Percentiles rank a stretch among this genome's conserved stretches.
phyloP scores from a whole-genome alignment of 2,797 vertebrate genomes.

The Epinephelus coioides region DNA sequence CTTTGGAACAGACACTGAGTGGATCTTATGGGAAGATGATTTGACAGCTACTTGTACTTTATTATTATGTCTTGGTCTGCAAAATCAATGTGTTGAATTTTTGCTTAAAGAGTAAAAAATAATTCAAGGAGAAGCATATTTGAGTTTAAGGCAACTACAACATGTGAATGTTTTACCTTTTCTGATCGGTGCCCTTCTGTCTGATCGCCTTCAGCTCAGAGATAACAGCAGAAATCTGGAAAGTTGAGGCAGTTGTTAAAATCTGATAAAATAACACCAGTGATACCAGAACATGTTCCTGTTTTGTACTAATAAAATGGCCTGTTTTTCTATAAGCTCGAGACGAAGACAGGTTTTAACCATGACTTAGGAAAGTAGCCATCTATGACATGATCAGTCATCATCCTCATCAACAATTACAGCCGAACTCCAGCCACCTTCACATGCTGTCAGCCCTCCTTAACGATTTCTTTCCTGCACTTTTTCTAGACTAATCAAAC shows the following conservation, averaged over 20 bases:
- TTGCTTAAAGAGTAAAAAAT: neutral
- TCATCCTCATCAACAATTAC: no score
- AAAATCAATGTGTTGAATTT: neutral
- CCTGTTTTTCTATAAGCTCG: no score
- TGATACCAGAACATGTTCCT: neutral
- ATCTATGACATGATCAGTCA: no score
- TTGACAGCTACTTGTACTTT: neutral
- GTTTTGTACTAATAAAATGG: no score
- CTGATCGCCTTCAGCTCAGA: constrained; percentile 88
- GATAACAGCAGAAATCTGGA: constrained; percentile 90
- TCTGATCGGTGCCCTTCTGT: constrained; percentile 83
- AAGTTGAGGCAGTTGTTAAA: neutral
- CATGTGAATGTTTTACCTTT: constrained; percentile 86
- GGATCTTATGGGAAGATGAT: neutral
- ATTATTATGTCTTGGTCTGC: neutral
- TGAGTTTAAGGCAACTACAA: neutral
- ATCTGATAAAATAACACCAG: neutral
- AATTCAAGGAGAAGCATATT: neutral
- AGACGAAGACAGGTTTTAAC: neutral
- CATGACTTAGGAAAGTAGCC: no score
- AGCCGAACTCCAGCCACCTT: no score
- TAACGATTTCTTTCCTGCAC: no score
- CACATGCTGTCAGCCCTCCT: no score
- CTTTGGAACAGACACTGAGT: neutral
- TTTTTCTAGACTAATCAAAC: no score